Conservation (phyloP, 2,888 invertebrate genomes). For the Cheilosia grossa region DNA sequence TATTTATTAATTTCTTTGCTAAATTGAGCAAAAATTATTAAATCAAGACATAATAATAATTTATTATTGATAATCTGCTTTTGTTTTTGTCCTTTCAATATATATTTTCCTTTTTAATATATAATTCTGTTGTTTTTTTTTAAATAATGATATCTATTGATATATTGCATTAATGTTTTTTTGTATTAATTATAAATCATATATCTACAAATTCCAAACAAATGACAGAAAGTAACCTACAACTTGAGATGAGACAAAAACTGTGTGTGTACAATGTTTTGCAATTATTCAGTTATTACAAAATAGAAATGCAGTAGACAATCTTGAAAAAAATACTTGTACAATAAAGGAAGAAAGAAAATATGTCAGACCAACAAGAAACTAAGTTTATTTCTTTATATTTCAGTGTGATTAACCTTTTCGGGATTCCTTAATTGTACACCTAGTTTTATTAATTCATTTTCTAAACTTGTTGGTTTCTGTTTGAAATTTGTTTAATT, state of each 20-base stretch:
- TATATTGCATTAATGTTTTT: conserved; percentile 72
- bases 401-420: conserved; percentile 64
- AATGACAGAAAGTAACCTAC: conserved; percentile 32
- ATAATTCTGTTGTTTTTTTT: conserved; percentile 40
- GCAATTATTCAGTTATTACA: conserved; percentile 35
- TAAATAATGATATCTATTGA: conserved; percentile 75
- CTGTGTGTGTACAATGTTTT: conserved; percentile 44
- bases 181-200: conserved; percentile 67
- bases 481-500: conserved; percentile 50
- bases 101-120: conserved; percentile 62
- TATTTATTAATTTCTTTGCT: conserved; percentile 79
- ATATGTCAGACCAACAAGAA: background rate
- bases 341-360: conserved; percentile 5
- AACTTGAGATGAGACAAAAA: conserved; percentile 21
- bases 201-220: conserved; percentile 51
- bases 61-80: conserved; percentile 67
- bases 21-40: conserved; percentile 82
- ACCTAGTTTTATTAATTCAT: conserved; percentile 70
- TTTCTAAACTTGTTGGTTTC: conserved; percentile 62
- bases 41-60: conserved; percentile 77
- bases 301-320: conserved; percentile 8
- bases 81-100: conserved; percentile 65
- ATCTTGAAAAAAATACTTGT: background rate
- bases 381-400: conserved; percentile 23
- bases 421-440: conserved; percentile 67